These are phyloP conservation scores for Pachycephala philippinensis DNA, from an alignment of 2,113 vertebrate genomes.

Conservation along the genomic window DNA sequence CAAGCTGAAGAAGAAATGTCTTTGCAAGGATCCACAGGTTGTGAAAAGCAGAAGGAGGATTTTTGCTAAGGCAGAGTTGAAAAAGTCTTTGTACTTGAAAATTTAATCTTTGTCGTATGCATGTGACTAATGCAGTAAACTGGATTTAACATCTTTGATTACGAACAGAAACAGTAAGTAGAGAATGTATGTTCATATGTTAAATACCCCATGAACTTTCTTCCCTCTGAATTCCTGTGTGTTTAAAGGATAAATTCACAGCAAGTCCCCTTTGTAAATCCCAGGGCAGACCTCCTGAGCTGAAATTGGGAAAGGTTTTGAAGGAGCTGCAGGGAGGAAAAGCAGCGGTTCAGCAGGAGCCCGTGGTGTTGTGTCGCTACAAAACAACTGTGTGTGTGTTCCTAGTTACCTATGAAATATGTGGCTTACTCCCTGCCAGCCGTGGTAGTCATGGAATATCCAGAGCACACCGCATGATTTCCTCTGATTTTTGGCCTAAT, in stretches of 20 bases:
- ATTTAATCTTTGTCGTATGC: not conserved
- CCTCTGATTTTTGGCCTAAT: slow-evolving; percentile 23
- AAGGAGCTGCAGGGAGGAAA: not conserved
- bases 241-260: not conserved
- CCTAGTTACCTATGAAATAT: slow-evolving; percentile 47
- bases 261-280: not conserved
- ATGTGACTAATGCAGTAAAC: not conserved
- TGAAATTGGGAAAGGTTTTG: not conserved
- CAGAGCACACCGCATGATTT: not conserved
- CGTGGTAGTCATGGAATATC: slow-evolving; percentile 39
- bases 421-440: slow-evolving; percentile 1
- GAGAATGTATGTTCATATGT: not conserved
- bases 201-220: not conserved
- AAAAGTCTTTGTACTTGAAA: not conserved
- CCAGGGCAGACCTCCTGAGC: not conserved
- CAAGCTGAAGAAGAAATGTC: not conserved
- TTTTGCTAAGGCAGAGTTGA: not conserved
- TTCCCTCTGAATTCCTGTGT: not conserved
- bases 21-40: not conserved
- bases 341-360: not conserved
- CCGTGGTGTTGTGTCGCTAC: not conserved
- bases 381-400: slow-evolving; percentile 47
- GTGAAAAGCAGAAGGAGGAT: not conserved
- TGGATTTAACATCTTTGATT: not conserved
- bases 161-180: not conserved